Conservation (phyloP, 1,140 invertebrate genomes). For the Saccostrea cuccullata region DNA sequence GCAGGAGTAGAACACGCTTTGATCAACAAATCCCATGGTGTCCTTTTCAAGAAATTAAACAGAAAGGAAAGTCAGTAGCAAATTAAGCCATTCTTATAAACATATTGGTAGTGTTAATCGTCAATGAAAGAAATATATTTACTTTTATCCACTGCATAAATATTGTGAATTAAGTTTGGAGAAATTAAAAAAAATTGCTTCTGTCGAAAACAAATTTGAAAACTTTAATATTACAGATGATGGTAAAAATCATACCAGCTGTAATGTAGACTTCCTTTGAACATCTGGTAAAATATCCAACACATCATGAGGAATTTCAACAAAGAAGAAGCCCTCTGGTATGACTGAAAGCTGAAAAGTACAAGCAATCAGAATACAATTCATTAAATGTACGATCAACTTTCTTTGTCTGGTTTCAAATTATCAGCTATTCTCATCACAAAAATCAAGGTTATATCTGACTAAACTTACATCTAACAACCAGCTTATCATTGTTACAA, state of each 20-base stretch:
- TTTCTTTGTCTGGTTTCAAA: not conserved
- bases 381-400: not conserved
- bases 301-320: conserved; percentile 58
- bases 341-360: conserved; percentile 67
- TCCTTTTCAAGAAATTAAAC: conserved; percentile 57
- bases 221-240: not conserved
- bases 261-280: not conserved
- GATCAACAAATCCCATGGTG: conserved; percentile 79
- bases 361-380: not conserved
- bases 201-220: not conserved
- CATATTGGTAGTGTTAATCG: too few species aligned
- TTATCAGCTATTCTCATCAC: not conserved
- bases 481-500: conserved; percentile 67
- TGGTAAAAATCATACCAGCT: not conserved
- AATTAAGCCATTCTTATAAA: too few species aligned
- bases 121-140: too few species aligned
- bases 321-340: conserved; percentile 70
- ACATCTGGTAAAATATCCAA: not conserved
- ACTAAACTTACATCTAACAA: conserved; percentile 62
- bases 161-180: too few species aligned
- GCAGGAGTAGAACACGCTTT: conserved; percentile 82
- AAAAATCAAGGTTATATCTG: not conserved
- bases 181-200: too few species aligned
- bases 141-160: too few species aligned
- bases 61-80: not conserved